Evolutionary conservation across 2,888 invertebrate species (phyloP), one percentile per base, ranked within the genome.

Genomic region (Sicus ferrugineus): DNA sequence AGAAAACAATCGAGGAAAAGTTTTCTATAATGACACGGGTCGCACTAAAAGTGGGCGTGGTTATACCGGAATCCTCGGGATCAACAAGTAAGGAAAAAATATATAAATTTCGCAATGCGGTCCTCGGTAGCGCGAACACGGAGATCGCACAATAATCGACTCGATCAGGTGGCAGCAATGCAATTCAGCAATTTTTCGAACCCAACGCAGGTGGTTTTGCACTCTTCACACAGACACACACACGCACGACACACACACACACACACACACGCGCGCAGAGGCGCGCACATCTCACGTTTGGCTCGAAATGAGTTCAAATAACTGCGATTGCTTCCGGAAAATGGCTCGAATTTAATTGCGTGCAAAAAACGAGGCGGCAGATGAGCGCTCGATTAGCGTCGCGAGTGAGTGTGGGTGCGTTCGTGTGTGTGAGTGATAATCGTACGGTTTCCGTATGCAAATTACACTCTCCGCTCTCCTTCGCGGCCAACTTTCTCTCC

Each of bases 281-380:
- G 19, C 52, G 11, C 52, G 19, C 26, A 52, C 26, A 7, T 23
- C 4, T 4, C n/a, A 23, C 52, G 14, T 6, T n/a, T 9, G 26
- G 26, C 23, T 26, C 19, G 9, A 73, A 73, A 73, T 74, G 71
- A 72, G 73, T 71, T 71, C 70, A 74, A 72, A 70, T 74, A 74
- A 74, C 72, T 73, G 73, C 71, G 71, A 73, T 74, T 74, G 73
- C 72, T 73, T 70, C 69, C 74, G 73, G 74, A 66, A 73, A 72
- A 74, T 74, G 73, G 71, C 68, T 71, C 71, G 73, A 74, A 74
- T 74, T 73, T 72, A 73, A 73, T 74, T 74, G 73, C 71, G 72
- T 72, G 70, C 67, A 68, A n/a, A 38, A 38, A 59, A 30, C 34
- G 21, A 38, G 4, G 4, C 59, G 23, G 14, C 34, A 34, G 23